These are phyloP conservation scores for Heterotilapia buettikoferi DNA, from an alignment of 2,113 vertebrate species.

Conservation along the genomic window DNA sequence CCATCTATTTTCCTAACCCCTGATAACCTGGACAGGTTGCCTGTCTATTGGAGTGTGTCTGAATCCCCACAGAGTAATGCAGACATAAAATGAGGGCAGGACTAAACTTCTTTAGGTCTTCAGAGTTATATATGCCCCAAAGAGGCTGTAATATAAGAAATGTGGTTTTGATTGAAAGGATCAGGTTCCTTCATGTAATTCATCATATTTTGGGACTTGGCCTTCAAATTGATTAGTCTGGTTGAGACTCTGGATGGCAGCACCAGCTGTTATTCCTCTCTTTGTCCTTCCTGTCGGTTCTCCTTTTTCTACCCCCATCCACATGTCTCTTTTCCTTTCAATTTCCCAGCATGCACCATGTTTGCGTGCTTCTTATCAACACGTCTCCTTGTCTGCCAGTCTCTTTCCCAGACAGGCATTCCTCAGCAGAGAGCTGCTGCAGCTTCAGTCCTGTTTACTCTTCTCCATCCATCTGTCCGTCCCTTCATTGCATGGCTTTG, in stretches of 20 bases:
- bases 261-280: neutral
- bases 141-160: neutral
- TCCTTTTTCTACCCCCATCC: neutral
- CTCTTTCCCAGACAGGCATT: constrained; percentile 49
- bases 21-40: neutral
- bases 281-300: neutral
- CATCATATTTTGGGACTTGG: neutral
- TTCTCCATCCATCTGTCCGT: constrained; percentile 43
- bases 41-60: neutral
- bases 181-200: neutral
- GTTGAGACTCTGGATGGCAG: neutral
- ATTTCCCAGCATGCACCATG: constrained; percentile 38
- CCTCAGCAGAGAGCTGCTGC: constrained; percentile 32
- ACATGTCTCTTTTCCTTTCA: constrained; percentile 16
- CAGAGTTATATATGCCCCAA: neutral
- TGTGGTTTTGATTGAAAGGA: neutral
- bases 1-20: neutral
- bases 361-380: constrained; percentile 45
- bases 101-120: neutral
- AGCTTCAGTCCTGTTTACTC: constrained; percentile 44
- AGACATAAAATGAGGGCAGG: neutral
- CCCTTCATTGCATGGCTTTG: constrained; percentile 56
- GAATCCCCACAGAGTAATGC: neutral
- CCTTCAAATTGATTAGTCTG: constrained; percentile 9
- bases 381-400: constrained; percentile 52